phyloP scores from a whole-genome alignment of 92 coral and sea anemone species.

The Palythoa grandiflora region DNA sequence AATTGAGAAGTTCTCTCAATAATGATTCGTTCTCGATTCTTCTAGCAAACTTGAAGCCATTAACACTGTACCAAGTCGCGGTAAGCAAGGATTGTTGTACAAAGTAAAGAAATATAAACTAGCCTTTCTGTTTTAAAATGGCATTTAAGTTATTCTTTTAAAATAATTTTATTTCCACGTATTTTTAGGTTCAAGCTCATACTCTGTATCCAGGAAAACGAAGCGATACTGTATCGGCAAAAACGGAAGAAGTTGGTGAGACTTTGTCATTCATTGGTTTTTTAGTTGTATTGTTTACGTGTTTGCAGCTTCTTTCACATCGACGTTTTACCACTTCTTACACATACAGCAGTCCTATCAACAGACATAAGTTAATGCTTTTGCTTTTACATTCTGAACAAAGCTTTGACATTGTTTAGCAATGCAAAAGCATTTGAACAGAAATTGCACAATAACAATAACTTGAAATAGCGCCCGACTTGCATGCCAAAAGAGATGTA shows the following conservation, averaged over 20 bases:
- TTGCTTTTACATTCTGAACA: too few species aligned
- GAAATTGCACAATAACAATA: too few species aligned
- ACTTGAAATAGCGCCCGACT: too few species aligned
- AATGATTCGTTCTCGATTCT: constrained; percentile 10
- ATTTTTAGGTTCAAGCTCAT: constrained; percentile 20
- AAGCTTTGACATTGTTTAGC: too few species aligned
- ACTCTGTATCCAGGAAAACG: constrained; percentile 20
- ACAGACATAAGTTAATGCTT: too few species aligned
- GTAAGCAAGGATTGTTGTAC: background rate
- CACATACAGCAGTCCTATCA: too few species aligned
- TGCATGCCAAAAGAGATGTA: too few species aligned
- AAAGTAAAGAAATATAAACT: background rate
- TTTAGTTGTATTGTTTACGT: background rate
- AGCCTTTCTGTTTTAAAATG: background rate
- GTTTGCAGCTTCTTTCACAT: too few species aligned
- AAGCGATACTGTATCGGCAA: constrained; percentile 28
- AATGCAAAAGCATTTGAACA: too few species aligned
- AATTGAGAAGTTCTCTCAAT: constrained; percentile 1
- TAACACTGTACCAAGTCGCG: background rate
- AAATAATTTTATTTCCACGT: background rate
- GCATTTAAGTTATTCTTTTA: background rate
- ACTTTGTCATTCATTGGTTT: background rate
- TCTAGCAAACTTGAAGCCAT: constrained; percentile 14
- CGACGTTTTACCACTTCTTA: too few species aligned
- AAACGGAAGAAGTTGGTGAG: constrained; percentile 38